Evolutionary conservation across 2,888 invertebrate genomes (phyloP), one percentile per base, ranked within the genome.

Genomic region (Lamellibrachia satsuma): DNA sequence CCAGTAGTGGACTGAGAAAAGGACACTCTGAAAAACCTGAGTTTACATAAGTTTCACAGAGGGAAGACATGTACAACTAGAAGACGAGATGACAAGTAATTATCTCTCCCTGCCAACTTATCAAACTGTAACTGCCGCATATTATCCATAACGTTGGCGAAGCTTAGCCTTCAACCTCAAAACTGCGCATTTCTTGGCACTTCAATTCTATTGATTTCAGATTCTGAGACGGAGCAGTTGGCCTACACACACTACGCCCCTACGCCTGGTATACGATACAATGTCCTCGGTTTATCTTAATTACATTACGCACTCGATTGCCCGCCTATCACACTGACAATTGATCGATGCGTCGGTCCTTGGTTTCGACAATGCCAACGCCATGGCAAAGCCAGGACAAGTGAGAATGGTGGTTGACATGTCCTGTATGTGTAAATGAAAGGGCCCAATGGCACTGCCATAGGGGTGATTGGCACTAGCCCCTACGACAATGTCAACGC

Each of bases 291-390:
- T 15, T 75, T 75, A 75, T 75, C 75, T 75, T 75, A 75, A 75
- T 75, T 75, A 75, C 75, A 75, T 75, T 75, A 75, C 75, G 75
- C 75, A 75, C 75, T 75, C 75, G 75, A 75, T 22, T 75, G 75
- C 75, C 75, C n/a, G 22, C 22, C 75, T 75, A 75, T 75, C 75
- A 75, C 22, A 15, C 75, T 75, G 75, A 75, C 75, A 75, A 11
- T 6, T 75, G 75, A 75, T 75, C 75, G 75, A 75, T 75, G 75
- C 22, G 15, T 75, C 75, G 75, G 75, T 75, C 75, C 75, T 75
- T 75, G 75, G n/a, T 75, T 75, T 6, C n/a, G 75, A 39, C 39
- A 39, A 39, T 39, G 75, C 22, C 75, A 15, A 75, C 75, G 75
- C 22, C 22, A 15, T 75, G 75, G 75, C 75, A 22, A 22, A 22